Evolutionary conservation across 2,888 invertebrate genomes (phyloP).

Genomic region (Subacronicta megacephala): DNA sequence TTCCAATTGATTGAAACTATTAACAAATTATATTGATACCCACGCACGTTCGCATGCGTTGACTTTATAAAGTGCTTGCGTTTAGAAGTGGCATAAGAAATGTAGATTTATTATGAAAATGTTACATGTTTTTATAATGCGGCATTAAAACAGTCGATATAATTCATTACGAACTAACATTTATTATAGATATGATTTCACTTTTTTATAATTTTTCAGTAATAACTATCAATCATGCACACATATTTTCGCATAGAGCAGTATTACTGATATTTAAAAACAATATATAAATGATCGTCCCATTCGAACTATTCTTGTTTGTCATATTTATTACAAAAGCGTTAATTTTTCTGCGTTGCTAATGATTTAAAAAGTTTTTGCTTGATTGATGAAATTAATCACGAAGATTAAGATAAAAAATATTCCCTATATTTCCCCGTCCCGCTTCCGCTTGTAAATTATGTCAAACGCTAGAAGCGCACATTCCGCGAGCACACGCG

Average conservation of each 20-base stretch:
- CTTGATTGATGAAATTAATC: no score
- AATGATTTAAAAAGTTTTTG: no score
- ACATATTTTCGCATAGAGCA: no score
- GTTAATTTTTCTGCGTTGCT: no score
- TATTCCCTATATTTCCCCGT: no score
- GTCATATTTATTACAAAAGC: no score
- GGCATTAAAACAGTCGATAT: constrained; percentile 8
- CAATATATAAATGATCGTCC: no score
- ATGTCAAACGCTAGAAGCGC: constrained; percentile 46
- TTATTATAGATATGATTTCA: constrained; percentile 10
- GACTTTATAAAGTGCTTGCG: constrained; percentile 32
- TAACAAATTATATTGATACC: not conserved
- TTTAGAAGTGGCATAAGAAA: constrained; percentile 4
- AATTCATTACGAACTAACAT: constrained; percentile 10
- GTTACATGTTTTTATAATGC: constrained; percentile 15
- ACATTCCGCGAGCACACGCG: constrained; percentile 79
- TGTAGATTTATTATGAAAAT: constrained; percentile 1
- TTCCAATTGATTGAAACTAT: constrained; percentile 3
- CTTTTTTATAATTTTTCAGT: constrained; percentile 12
- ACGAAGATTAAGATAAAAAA: no score
- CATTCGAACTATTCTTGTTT: no score
- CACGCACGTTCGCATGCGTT: no score
- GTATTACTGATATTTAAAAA: no score
- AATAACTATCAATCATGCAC: no score
- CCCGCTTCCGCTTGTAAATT: constrained; percentile 41